phyloP scores from a whole-genome alignment of 2,113 vertebrate genomes.

The Grammomys dolichurus region DNA sequence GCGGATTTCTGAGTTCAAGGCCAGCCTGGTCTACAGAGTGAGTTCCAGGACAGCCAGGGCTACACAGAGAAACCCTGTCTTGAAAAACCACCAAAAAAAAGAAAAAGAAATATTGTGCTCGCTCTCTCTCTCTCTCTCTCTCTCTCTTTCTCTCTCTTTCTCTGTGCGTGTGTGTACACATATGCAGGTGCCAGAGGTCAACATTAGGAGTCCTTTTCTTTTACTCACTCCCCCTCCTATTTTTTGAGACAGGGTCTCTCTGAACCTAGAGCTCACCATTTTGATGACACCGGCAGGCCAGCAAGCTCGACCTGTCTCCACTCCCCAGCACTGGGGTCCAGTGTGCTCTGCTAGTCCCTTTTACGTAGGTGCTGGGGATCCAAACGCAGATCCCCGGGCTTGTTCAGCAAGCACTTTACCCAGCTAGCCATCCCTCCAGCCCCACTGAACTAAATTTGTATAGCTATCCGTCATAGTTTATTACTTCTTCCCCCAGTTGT shows the following conservation, averaged over 20 bases:
- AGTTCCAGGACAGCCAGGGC: no score
- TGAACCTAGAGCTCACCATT: neutral
- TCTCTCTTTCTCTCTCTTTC: no score
- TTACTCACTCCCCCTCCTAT: neutral
- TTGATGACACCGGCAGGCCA: neutral
- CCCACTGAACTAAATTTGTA: conserved; percentile 23
- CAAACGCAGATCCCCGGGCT: neutral
- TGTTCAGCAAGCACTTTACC: neutral
- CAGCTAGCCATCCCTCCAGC: neutral
- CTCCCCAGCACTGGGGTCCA: neutral
- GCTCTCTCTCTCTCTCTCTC: no score
- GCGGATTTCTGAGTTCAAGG: no score
- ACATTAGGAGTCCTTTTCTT: neutral
- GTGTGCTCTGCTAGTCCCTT: neutral
- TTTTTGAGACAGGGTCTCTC: neutral
- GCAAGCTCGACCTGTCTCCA: no score
- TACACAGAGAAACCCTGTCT: no score
- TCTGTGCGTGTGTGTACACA: neutral
- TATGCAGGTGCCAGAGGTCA: neutral
- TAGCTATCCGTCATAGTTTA: neutral
- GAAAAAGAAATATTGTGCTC: no score
- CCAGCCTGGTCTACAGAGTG: no score
- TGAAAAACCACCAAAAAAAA: no score
- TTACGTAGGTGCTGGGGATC: neutral
- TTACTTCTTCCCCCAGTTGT: neutral